phyloP scores from a whole-genome alignment of 2,888 invertebrate genomes.

The Hipparchia sbordonii region DNA sequence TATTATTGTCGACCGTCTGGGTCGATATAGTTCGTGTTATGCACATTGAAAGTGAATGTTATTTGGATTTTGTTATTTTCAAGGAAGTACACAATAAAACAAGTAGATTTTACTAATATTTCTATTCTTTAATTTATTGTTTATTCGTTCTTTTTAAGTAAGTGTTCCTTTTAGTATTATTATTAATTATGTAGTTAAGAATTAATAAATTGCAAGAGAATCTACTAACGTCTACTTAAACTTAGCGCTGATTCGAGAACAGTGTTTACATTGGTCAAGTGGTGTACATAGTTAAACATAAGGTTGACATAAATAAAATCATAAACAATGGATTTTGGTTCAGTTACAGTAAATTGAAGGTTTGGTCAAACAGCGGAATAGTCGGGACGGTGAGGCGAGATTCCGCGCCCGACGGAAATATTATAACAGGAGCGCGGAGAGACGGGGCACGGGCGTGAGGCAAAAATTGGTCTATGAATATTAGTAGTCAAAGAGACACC shows the following conservation, averaged over 20 bases:
- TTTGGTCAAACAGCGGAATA: too few species aligned
- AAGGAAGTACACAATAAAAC: constrained; percentile 56
- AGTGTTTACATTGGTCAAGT: constrained; percentile 46
- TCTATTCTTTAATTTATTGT: constrained; percentile 79
- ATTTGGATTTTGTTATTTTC: not conserved
- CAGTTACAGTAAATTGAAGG: not conserved
- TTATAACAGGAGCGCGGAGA: too few species aligned
- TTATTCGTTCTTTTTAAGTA: constrained; percentile 76
- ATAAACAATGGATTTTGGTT: not conserved
- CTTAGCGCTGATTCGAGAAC: constrained; percentile 64
- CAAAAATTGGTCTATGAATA: too few species aligned
- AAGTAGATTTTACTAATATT: constrained; percentile 69
- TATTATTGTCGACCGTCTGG: too few species aligned
- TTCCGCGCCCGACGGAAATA: too few species aligned
- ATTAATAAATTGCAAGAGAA: constrained; percentile 75
- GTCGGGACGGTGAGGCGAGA: too few species aligned
- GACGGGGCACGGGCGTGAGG: too few species aligned
- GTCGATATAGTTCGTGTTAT: not conserved
- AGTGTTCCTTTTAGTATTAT: constrained; percentile 62
- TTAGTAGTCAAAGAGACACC: too few species aligned
- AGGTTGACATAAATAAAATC: not conserved
- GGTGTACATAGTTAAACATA: constrained; percentile 31
- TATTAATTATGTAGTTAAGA: constrained; percentile 70
- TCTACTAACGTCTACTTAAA: constrained; percentile 76
- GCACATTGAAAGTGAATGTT: too few species aligned